Percentiles rank a stretch among this genome's conserved stretches.
Conservation (phyloP, 2,797 vertebrate species). For the Heteromormyrus szaboi region DNA sequence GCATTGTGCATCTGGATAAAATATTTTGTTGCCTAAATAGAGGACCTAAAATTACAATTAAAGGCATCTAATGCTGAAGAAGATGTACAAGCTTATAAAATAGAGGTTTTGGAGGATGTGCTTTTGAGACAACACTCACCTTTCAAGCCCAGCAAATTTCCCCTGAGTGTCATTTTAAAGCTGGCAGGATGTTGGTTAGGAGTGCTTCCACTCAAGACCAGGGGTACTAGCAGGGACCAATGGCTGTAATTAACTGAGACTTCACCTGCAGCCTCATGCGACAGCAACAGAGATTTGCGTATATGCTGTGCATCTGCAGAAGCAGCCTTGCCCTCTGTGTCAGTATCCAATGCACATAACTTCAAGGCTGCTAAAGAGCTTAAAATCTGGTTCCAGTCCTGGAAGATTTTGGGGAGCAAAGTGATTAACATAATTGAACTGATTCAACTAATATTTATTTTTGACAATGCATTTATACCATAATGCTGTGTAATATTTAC, state of each 20-base stretch:
- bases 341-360: slow-evolving; percentile 50
- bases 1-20: background rate
- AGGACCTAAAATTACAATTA: background rate
- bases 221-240: slow-evolving; percentile 51
- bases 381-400: slow-evolving; percentile 70
- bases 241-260: slow-evolving; percentile 21
- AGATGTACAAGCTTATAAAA: background rate
- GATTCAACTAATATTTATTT: background rate
- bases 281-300: slow-evolving; percentile 26
- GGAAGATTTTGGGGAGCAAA: background rate
- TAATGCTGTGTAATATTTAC: background rate
- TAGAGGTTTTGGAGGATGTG: background rate
- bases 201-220: slow-evolving; percentile 37
- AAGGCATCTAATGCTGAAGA: background rate
- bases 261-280: slow-evolving; percentile 22
- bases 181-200: slow-evolving; percentile 23
- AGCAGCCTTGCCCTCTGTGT: slow-evolving; percentile 26
- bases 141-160: slow-evolving; percentile 54
- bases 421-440: background rate
- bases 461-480: background rate
- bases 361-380: slow-evolving; percentile 51
- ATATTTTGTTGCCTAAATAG: background rate
- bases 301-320: background rate
- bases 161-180: slow-evolving; percentile 43
- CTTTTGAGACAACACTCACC: slow-evolving; percentile 43